These are phyloP conservation scores for Hypotaenidia okinawae DNA, from an alignment of 2,797 vertebrate genomes.

Conservation along the genomic window DNA sequence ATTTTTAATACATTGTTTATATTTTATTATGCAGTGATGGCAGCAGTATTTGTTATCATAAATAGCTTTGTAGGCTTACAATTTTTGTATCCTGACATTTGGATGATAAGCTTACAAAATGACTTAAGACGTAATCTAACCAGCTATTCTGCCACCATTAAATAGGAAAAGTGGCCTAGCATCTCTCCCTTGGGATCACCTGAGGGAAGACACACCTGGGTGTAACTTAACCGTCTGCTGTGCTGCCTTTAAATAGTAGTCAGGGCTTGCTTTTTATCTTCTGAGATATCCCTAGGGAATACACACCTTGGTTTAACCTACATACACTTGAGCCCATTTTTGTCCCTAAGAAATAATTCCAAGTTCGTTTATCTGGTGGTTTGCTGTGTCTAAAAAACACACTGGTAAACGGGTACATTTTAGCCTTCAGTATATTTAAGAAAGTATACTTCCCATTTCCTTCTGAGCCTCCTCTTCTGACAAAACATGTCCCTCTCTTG, in stretches of 20 bases:
- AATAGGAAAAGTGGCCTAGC: slow-evolving; percentile 68
- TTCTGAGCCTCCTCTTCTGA: background rate
- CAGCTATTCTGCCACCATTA: slow-evolving; percentile 65
- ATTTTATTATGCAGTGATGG: slow-evolving; percentile 64
- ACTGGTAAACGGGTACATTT: background rate
- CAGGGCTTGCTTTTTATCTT: slow-evolving; percentile 73
- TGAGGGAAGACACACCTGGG: slow-evolving; percentile 73
- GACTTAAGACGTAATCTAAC: slow-evolving; percentile 56
- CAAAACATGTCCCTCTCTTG: background rate
- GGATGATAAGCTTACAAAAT: slow-evolving; percentile 44
- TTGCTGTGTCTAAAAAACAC: background rate
- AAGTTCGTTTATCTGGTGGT: background rate
- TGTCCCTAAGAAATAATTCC: slow-evolving; percentile 42
- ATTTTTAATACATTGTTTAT: slow-evolving; percentile 62
- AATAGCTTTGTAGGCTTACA: slow-evolving; percentile 50
- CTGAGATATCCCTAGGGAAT: slow-evolving; percentile 70
- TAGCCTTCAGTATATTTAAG: background rate
- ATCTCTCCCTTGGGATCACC: slow-evolving; percentile 71
- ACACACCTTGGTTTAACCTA: slow-evolving; percentile 71
- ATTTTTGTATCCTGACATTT: slow-evolving; percentile 56
- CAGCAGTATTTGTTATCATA: slow-evolving; percentile 55
- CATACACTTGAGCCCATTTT: slow-evolving; percentile 47
- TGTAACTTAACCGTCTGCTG: slow-evolving; percentile 73
- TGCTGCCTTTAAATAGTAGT: slow-evolving; percentile 72
- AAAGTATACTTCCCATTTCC: background rate